Conservation (phyloP, 2,888 invertebrate species). For the Acleris cristana region DNA sequence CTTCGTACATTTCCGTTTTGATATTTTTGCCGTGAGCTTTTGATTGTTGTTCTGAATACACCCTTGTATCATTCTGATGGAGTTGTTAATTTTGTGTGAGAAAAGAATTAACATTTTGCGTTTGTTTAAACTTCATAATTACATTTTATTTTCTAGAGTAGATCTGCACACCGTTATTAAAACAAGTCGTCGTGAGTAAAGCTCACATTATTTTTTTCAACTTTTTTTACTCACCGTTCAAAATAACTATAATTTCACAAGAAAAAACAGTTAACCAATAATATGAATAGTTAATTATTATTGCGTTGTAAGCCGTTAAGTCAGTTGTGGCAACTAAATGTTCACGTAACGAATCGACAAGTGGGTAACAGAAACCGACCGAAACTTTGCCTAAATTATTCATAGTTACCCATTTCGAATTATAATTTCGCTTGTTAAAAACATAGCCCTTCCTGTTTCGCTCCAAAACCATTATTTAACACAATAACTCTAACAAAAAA, state of each 20-base stretch:
- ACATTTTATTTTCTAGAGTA: no score
- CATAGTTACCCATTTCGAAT: conserved; percentile 51
- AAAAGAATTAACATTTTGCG: no score
- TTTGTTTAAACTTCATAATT: no score
- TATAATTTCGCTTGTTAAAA: conserved; percentile 38
- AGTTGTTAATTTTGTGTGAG: no score
- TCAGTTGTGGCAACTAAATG: neutral
- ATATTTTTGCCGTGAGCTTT: conserved; percentile 16
- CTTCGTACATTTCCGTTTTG: conserved; percentile 12
- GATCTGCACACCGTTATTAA: no score
- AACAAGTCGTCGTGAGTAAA: no score
- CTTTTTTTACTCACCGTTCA: no score
- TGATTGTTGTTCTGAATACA: neutral
- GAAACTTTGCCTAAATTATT: neutral
- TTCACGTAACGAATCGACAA: neutral
- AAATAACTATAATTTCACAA: no score
- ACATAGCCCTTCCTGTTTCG: conserved; percentile 41
- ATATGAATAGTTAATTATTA: no score
- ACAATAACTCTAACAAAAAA: conserved; percentile 1
- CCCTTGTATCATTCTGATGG: no score
- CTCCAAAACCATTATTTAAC: conserved; percentile 50
- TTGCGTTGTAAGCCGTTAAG: neutral
- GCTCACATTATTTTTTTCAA: no score
- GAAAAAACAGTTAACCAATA: no score
- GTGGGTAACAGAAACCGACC: neutral